Percentiles rank a stretch among this genome's conserved stretches.
Conservation (phyloP, 2,797 vertebrate genomes). For the Danio tinwini region DNA sequence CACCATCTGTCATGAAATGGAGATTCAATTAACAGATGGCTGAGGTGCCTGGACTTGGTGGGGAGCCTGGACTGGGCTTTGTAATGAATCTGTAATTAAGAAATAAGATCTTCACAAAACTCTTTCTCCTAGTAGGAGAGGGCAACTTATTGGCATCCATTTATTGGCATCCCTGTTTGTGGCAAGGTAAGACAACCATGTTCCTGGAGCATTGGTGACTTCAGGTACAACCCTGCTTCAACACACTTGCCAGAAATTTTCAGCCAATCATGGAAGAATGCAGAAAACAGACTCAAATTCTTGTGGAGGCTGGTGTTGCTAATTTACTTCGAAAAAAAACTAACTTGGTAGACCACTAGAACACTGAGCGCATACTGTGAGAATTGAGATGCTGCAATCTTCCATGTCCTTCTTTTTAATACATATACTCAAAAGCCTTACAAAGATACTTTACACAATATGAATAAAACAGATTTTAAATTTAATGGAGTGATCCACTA, state of each 20-base stretch:
- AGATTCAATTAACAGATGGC: constrained; percentile 14
- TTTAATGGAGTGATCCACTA: too few species aligned
- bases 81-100: constrained; percentile 3
- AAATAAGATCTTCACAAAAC: not conserved
- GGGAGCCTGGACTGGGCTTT: not conserved
- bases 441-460: too few species aligned
- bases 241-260: not conserved
- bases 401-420: too few species aligned
- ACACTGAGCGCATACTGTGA: too few species aligned
- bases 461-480: too few species aligned
- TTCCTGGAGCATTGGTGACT: not conserved
- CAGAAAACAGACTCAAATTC: too few species aligned
- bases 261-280: not conserved
- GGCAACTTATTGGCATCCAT: not conserved
- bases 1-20: constrained; percentile 18
- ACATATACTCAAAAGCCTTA: too few species aligned
- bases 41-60: not conserved
- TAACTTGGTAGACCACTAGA: too few species aligned
- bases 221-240: too few species aligned
- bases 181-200: not conserved
- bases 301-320: too few species aligned
- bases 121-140: not conserved
- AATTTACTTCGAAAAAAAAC: too few species aligned
- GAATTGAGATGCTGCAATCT: too few species aligned
- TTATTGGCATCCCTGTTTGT: not conserved